Evolutionary conservation across 1,140 invertebrate genomes (phyloP).

Genomic region (Zaprionus kolodkinae): DNA sequence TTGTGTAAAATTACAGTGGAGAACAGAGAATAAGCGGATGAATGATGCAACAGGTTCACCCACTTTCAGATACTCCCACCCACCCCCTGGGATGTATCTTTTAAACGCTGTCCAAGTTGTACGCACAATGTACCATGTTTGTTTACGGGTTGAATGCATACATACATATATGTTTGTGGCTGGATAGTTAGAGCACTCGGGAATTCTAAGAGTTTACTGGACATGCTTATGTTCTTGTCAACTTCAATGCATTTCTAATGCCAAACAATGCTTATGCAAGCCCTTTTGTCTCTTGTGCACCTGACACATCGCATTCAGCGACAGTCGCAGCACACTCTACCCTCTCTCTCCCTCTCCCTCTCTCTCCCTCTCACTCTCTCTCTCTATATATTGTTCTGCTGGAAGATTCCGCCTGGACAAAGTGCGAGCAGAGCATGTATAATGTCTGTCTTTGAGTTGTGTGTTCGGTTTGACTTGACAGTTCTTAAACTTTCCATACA

Average conservation of each 20-base stretch:
- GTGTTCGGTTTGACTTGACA: not conserved
- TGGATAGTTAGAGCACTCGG: not conserved
- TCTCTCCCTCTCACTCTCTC: not conserved
- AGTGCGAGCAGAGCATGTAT: not conserved
- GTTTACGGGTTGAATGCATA: not conserved
- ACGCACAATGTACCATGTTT: not conserved
- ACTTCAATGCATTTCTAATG: constrained; percentile 32
- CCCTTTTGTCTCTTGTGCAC: not conserved
- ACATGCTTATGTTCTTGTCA: constrained; percentile 23
- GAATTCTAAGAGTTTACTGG: constrained; percentile 5
- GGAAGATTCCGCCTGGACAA: not conserved
- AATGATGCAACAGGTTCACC: constrained; percentile 20
- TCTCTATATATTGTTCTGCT: not conserved
- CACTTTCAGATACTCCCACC: not conserved
- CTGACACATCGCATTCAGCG: constrained; percentile 5
- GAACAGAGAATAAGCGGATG: constrained; percentile 10
- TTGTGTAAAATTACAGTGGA: constrained; percentile 23
- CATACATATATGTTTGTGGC: not conserved
- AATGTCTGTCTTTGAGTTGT: not conserved
- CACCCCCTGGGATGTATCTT: not conserved
- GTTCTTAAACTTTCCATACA: not conserved
- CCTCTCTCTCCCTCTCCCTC: not conserved
- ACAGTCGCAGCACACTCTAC: not conserved
- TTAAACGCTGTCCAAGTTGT: not conserved
- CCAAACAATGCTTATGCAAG: constrained; percentile 19